phyloP scores from a whole-genome alignment of 2,888 invertebrate species.

The Euzophera pinguis region DNA sequence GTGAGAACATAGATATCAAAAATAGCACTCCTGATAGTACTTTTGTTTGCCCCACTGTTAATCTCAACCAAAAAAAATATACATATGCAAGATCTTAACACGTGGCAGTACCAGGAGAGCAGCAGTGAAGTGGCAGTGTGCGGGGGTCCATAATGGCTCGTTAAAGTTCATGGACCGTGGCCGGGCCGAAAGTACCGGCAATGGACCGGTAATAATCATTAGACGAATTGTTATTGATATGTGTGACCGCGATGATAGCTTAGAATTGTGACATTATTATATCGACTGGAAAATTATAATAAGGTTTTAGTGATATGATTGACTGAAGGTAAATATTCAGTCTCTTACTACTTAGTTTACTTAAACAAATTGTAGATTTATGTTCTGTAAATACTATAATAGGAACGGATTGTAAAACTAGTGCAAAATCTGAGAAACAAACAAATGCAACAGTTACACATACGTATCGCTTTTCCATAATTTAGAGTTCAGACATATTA shows the following conservation, averaged over 20 bases:
- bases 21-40: too few relatives aligned
- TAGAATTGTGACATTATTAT: slow-evolving; percentile 10
- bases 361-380: too few relatives aligned
- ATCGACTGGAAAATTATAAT: slow-evolving; percentile 9
- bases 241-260: slow-evolving; percentile 22
- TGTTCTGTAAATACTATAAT: background rate
- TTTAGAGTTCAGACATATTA: background rate
- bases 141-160: slow-evolving; percentile 44
- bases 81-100: background rate
- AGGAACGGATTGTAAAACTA: background rate
- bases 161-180: slow-evolving; percentile 66
- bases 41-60: too few relatives aligned
- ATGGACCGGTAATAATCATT: slow-evolving; percentile 35
- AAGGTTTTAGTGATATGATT: background rate
- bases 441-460: background rate
- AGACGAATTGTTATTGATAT: slow-evolving; percentile 52
- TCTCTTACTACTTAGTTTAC: too few relatives aligned
- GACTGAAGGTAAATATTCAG: too few relatives aligned
- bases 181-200: slow-evolving; percentile 32
- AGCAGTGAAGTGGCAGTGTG: slow-evolving; percentile 37
- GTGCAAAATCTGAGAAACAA: background rate
- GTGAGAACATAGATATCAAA: too few relatives aligned
- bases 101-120: slow-evolving; percentile 33
- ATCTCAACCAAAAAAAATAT: background rate
- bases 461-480: background rate